Base-by-base conservation (phyloP, 2,888 invertebrate genomes). In the Zaprionus bogoriensis region DNA sequence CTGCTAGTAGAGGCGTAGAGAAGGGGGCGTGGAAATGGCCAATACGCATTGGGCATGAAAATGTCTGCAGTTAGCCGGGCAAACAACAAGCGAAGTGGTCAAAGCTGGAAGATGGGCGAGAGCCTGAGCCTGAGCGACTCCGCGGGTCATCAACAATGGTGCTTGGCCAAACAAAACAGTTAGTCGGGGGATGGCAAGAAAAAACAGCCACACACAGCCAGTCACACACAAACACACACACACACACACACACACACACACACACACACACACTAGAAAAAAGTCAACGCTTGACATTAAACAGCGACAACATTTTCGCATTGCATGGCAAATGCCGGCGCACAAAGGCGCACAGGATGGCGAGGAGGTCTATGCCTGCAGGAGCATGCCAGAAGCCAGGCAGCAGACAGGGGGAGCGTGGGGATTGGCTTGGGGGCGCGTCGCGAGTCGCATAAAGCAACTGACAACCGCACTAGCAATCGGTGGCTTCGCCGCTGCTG, bases 281-380 rank as follows among this genome's bases (percentile, higher is more conserved):
- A 70, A 52, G 39, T 55, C 68, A 66, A 53, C 85, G 76, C 70
- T 87, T 87, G 87, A 82, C 82, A 87, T 87, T 82, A 82, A 87
- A 82, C 87, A 87, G 87, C 83, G 82, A 74, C 86, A 85, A 85
- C 78, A 77, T 81, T 84, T 84, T 80, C 75, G 66, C 78, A 81
- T 80, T 71, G 81, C 78, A 81, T 86, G 80, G 66, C 58, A 84
- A 86, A 86, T 84, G 81, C 57, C 55, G 59, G 67, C 23, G 23
- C 55, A 70, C 84, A 79, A 80, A 74, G 86, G 77, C 59, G 54
- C 74, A 62, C 63, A 66, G 80, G 59, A 85, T 64, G 74, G 30
- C 55, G 23, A 20, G 10, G 20, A 12, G 41, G 5, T n/a, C n/a
- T n/a, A n/a, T n/a, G n/a, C n/a, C n/a, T n/a, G n/a, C n/a, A 5